A percentile compares a stretch with the other conserved stretches of the same genome.
Conservation (phyloP, 2,888 invertebrate species). For the Odiellus spinosus region DNA sequence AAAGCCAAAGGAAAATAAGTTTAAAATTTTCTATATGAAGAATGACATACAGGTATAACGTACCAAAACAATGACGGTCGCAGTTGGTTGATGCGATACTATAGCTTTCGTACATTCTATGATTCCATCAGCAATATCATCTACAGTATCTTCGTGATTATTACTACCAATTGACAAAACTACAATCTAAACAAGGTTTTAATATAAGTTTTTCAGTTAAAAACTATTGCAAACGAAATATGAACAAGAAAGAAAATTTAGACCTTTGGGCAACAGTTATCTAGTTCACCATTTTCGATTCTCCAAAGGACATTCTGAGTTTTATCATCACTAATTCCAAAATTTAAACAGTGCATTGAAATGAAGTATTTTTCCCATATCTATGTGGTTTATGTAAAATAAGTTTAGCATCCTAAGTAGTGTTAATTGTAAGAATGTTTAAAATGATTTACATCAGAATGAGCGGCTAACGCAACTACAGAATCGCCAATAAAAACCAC, state of each 20-base stretch:
- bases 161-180: slow-evolving; percentile 66
- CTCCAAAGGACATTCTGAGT: slow-evolving; percentile 82
- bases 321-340: slow-evolving; percentile 73
- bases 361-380: slow-evolving; percentile 81
- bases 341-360: slow-evolving; percentile 77
- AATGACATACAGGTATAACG: slow-evolving; percentile 32
- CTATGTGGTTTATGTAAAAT: slow-evolving; percentile 22
- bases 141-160: slow-evolving; percentile 61
- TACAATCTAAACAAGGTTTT: no score
- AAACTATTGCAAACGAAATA: no score
- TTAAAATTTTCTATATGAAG: no score
- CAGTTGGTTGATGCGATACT: slow-evolving; percentile 56
- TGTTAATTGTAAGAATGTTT: neutral
- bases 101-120: slow-evolving; percentile 56
- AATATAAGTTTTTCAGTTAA: no score
- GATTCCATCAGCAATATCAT: slow-evolving; percentile 65
- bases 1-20: slow-evolving; percentile 28
- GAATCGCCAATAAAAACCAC: slow-evolving; percentile 83
- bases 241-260: no score
- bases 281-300: slow-evolving; percentile 72
- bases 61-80: slow-evolving; percentile 71
- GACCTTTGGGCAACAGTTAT: slow-evolving; percentile 77
- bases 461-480: slow-evolving; percentile 60
- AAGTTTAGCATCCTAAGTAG: neutral
- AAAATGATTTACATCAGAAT: slow-evolving; percentile 45